Evolutionary conservation across 2,888 invertebrate species (phyloP), one percentile per base, ranked within the genome.

Genomic region (Clepsis dumicolana): DNA sequence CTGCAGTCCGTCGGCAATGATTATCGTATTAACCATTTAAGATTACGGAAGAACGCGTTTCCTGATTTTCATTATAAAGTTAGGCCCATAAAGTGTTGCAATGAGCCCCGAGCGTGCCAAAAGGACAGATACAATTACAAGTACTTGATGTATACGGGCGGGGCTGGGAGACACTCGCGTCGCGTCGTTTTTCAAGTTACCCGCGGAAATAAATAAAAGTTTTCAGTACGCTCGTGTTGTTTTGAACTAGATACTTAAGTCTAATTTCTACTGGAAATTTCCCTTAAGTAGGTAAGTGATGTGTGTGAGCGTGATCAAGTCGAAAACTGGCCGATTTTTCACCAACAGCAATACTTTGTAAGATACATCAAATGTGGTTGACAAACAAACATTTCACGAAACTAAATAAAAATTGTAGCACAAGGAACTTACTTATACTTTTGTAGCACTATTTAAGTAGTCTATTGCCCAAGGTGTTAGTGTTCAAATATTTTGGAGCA

Each of bases 21-120:
- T 61, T 44, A 65, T 54, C 29, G 54, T 35, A 48, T 56, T 21
- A n/a, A 21, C 53, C 60, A 14, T 66, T 62, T 27, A 66, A 66
- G 60, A 65, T 65, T 53, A 60, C 54, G 56, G 54, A 66, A 66
- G 66, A 66, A 62, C 66, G 48, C 54, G 61, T 66, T 66, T 66
- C 61, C 66, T 62, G 61, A 66, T 62, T 66, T 66, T 66, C 61
- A 66, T 66, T 66, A 61, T 56, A 66, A 66, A 66, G 66, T 66
- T 66, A 48, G 48, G 61, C 25, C 66, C 61, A 66, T 66, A 66
- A 66, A 66, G 62, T 38, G 61, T 56, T 54, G 66, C 61, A 66
- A 66, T 66, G 53, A 66, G 61, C 66, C 66, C 50, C 56, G 38
- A 50, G 38, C 57, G 67, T 57, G 63, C 57, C 67, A 57, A 67